Evolutionary conservation across 2,888 invertebrate species (phyloP).

Genomic region (Patella pellucida): DNA sequence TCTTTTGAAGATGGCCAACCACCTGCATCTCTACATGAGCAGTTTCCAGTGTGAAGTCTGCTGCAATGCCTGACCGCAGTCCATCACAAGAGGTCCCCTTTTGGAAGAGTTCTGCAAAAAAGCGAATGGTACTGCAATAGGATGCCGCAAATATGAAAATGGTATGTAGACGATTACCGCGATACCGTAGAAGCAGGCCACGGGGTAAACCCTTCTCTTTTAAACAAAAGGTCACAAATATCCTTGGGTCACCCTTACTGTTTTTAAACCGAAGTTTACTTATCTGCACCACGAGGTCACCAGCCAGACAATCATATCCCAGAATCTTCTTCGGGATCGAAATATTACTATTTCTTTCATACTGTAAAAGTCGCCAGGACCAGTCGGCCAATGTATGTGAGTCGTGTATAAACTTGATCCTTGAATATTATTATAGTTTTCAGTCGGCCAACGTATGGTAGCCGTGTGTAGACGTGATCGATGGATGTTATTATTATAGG

Average conservation of each 20-base stretch:
- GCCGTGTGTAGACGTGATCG: too few relatives aligned
- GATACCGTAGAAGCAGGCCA: constrained; percentile 32
- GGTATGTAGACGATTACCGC: constrained; percentile 35
- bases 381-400: too few relatives aligned
- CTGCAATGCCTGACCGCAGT: constrained; percentile 15
- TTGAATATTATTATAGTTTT: too few relatives aligned
- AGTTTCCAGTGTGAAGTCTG: constrained; percentile 21
- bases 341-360: constrained; percentile 19
- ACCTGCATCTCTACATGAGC: constrained; percentile 29
- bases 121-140: constrained; percentile 17
- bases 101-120: constrained; percentile 17
- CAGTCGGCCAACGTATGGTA: too few relatives aligned
- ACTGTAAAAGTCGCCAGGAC: too few relatives aligned
- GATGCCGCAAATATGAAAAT: constrained; percentile 34
- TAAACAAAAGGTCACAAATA: constrained; percentile 31
- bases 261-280: constrained; percentile 37
- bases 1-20: too few relatives aligned
- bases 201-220: constrained; percentile 23
- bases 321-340: constrained; percentile 22
- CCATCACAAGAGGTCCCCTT: constrained; percentile 28
- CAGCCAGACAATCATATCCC: constrained; percentile 35
- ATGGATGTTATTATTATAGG: too few relatives aligned
- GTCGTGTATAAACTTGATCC: too few relatives aligned
- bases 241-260: constrained; percentile 37
- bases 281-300: constrained; percentile 31